Evolutionary conservation across 2,888 invertebrate genomes (phyloP), one percentile per base, ranked within the genome.

Genomic region (Campaea margaritaria): DNA sequence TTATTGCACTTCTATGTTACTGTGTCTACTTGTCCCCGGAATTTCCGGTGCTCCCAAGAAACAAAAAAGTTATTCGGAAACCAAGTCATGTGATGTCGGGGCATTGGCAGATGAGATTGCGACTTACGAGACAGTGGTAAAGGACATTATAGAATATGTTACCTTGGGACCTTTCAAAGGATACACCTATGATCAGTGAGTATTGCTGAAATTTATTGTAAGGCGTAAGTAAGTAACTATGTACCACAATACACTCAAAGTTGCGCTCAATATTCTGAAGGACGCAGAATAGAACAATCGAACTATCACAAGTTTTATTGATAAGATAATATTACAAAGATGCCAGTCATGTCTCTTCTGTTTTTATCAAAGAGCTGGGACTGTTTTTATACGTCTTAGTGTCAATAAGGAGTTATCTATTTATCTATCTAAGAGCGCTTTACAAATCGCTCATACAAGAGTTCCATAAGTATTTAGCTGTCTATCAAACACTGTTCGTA

Each of bases 181-280:
- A 53, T 89, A 86, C 73, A 94, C 94, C 0, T 95, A 94, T 80
- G 73, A 91, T 16, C 93, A 91, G 93, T 91, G 62, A 87, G 87
- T 87, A 80, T 31, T 31, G 31, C 8, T 21, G 5, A n/a, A n/a
- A n/a, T n/a, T n/a, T n/a, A n/a, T n/a, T n/a, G n/a, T n/a, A n/a
- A n/a, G n/a, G n/a, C n/a, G n/a, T n/a, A n/a, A n/a, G n/a, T 21
- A 21, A 21, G 5, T 21, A 21, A 21, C 3, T 21, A 21, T 21
- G 21, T 21, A 21, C 5, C 21, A 3, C 21, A 21, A 3, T 21
- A 21, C 21, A 21, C 21, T 21, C 3, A 21, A 21, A 21, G 3
- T 21, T 21, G 21, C 5, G 21, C 2, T 21, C 21, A 3, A 21
- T 21, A 21, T 21, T 21, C 21, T 9, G 34, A 34, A 9, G 34